These are phyloP conservation scores for Dione juno DNA, from an alignment of 2,888 invertebrate species.

Conservation along the genomic window DNA sequence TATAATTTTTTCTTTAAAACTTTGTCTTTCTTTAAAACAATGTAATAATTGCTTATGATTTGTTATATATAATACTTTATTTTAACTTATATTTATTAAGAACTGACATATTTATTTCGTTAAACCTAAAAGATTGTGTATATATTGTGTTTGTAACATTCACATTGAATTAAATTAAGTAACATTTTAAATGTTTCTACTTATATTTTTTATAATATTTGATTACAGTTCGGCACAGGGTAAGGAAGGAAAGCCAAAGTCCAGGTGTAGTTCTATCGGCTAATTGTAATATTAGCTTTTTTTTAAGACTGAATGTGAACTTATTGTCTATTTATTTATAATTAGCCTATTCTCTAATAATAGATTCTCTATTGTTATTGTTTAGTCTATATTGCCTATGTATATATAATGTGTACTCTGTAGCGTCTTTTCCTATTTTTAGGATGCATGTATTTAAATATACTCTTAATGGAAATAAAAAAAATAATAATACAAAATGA, in stretches of 20 bases:
- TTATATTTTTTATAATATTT: background rate
- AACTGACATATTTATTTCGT: too few relatives aligned
- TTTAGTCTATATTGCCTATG: background rate
- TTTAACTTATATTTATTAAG: too few relatives aligned
- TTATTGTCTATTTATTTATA: background rate
- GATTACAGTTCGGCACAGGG: background rate
- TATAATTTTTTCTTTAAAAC: background rate
- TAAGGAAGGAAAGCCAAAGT: constrained; percentile 12
- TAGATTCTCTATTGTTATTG: background rate
- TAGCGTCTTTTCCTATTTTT: background rate
- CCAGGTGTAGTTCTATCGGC: background rate
- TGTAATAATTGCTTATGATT: too few relatives aligned
- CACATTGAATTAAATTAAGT: background rate
- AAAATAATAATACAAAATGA: background rate
- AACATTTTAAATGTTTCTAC: background rate
- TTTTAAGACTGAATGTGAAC: constrained; percentile 20
- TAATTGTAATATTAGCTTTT: constrained; percentile 17
- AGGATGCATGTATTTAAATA: constrained; percentile 20
- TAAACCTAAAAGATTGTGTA: too few relatives aligned
- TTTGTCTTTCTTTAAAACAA: too few relatives aligned
- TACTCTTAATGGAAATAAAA: constrained; percentile 18
- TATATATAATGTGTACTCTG: background rate
- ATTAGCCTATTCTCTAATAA: constrained; percentile 1
- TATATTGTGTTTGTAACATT: background rate
- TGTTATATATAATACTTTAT: too few relatives aligned